Percentiles rank a stretch among this genome's conserved stretches.
These are phyloP conservation scores for Tyrannus savana DNA, from an alignment of 2,113 vertebrate genomes.

Conservation along the genomic window DNA sequence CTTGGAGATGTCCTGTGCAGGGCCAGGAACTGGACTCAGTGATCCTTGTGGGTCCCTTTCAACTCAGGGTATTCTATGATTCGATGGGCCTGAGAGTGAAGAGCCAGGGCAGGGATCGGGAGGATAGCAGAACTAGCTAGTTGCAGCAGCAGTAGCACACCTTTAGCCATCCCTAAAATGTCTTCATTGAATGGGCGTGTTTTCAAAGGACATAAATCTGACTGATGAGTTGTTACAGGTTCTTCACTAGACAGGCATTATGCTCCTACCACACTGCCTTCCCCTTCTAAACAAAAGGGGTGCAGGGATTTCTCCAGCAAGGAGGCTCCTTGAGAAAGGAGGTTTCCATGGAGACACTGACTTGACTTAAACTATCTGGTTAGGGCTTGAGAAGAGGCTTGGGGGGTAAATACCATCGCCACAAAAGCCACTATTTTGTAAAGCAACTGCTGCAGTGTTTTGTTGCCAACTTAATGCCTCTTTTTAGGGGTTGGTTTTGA, in stretches of 20 bases:
- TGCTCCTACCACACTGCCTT: background rate
- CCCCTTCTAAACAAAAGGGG: background rate
- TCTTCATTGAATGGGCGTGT: background rate
- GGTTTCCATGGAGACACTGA: conserved; percentile 53
- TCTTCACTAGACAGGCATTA: background rate
- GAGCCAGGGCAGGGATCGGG: background rate
- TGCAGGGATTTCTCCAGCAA: background rate
- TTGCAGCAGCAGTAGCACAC: background rate
- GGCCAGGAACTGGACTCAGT: background rate
- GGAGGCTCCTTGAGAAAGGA: background rate
- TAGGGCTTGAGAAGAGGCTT: background rate
- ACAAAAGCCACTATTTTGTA: background rate
- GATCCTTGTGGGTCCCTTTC: background rate
- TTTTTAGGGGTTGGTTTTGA: background rate
- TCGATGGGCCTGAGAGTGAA: background rate
- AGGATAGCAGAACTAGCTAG: background rate
- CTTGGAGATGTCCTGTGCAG: background rate
- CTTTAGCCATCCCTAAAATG: background rate
- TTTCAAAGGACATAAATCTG: background rate
- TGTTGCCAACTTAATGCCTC: background rate
- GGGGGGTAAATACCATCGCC: background rate
- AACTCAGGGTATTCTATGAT: background rate
- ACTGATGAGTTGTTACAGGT: background rate
- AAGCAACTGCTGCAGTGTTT: background rate
- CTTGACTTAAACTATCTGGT: background rate